A percentile compares a stretch with the other conserved stretches of the same genome.
phyloP scores from a whole-genome alignment of 2,888 invertebrate genomes.

The Aporophyla lueneburgensis region DNA sequence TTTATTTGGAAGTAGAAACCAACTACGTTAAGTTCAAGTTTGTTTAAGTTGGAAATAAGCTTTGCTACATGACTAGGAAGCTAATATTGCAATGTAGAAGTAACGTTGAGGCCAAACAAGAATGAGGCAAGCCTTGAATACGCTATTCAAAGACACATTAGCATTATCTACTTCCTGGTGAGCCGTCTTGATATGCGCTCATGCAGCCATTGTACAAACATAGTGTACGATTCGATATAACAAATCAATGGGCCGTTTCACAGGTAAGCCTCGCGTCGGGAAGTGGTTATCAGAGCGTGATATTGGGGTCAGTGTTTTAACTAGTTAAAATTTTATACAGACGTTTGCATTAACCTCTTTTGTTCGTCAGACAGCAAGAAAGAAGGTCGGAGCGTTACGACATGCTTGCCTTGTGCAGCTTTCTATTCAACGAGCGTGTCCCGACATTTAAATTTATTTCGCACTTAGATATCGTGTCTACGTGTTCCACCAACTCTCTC shows the following conservation, averaged over 20 bases:
- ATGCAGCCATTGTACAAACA: constrained; percentile 76
- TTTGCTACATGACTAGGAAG: constrained; percentile 78
- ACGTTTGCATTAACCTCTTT: constrained; percentile 86
- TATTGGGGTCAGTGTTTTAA: constrained; percentile 85
- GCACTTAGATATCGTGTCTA: constrained; percentile 85
- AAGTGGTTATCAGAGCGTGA: constrained; percentile 84
- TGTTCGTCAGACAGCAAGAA: constrained; percentile 84
- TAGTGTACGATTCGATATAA: constrained; percentile 72
- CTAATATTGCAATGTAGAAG: constrained; percentile 79
- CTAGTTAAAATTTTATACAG: constrained; percentile 80
- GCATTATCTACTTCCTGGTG: constrained; percentile 88
- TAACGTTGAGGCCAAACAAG: constrained; percentile 85
- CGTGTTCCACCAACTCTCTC: constrained; percentile 82
- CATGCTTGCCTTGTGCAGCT: constrained; percentile 89
- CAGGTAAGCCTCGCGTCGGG: constrained; percentile 80
- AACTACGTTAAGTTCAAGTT: constrained; percentile 50
- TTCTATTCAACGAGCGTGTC: constrained; percentile 89
- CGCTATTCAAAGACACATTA: constrained; percentile 88
- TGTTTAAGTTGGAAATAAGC: constrained; percentile 67
- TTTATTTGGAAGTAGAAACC: constrained; percentile 56
- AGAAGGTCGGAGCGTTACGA: constrained; percentile 89
- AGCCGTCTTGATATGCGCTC: constrained; percentile 80
- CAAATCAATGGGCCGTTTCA: constrained; percentile 76
- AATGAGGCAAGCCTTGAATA: constrained; percentile 88
- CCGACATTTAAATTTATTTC: constrained; percentile 90